These are phyloP conservation scores for Thysanoteuthis rhombus DNA, from an alignment of 2,888 invertebrate genomes.

Conservation along the genomic window DNA sequence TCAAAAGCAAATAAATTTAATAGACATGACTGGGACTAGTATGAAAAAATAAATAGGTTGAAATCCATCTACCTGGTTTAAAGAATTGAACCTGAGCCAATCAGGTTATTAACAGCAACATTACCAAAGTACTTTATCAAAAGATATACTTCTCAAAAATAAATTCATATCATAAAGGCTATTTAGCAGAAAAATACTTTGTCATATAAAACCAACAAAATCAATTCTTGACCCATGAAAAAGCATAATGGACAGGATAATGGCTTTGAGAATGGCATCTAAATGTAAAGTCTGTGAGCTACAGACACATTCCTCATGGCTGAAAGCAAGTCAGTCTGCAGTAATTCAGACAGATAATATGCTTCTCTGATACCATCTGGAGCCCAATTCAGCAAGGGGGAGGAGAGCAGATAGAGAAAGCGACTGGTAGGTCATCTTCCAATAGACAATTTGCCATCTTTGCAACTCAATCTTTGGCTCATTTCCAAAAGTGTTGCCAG, in stretches of 20 bases:
- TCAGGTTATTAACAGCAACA: background rate
- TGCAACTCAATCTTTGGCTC: background rate
- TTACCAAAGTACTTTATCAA: background rate
- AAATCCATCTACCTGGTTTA: background rate
- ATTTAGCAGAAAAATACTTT: background rate
- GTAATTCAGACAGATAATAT: background rate
- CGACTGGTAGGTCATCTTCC: background rate
- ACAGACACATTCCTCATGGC: background rate
- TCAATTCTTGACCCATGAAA: background rate
- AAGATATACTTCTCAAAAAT: background rate
- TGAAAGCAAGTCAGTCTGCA: background rate
- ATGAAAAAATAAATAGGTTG: background rate
- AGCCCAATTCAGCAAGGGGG: background rate
- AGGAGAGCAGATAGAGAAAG: background rate
- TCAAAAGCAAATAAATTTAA: background rate
- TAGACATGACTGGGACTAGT: background rate
- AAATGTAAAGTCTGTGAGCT: background rate
- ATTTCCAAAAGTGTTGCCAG: background rate
- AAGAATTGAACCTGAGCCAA: background rate
- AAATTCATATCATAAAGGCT: background rate
- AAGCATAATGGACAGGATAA: background rate
- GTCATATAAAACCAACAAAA: background rate
- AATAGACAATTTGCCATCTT: constrained; percentile 12
- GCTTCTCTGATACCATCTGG: constrained; percentile 12
- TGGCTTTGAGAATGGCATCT: background rate